Conservation (phyloP, 2,888 invertebrate species). For the Beris chalybata region DNA sequence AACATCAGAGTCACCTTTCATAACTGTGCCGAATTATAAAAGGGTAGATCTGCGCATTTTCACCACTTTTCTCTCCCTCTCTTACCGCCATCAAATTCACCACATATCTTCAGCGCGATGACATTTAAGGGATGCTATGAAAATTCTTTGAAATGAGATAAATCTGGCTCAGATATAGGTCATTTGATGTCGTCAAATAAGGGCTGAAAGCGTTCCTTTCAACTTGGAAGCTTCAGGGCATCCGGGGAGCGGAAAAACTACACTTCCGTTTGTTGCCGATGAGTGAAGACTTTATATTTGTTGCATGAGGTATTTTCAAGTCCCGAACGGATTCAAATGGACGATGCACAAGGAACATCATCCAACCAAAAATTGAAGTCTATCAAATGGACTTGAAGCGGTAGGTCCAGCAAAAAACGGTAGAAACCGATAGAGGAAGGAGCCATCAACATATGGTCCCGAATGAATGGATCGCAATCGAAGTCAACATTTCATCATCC, state of each 20-base stretch:
- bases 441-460: background rate
- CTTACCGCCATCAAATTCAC: too few relatives aligned
- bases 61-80: background rate
- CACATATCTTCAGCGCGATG: too few relatives aligned
- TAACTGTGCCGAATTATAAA: too few relatives aligned
- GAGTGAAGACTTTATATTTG: too few relatives aligned
- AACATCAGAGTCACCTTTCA: slow-evolving; percentile 4
- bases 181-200: slow-evolving; percentile 37
- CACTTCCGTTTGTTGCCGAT: slow-evolving; percentile 13
- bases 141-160: slow-evolving; percentile 30
- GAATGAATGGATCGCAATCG: background rate
- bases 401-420: background rate
- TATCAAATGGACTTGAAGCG: background rate
- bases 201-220: slow-evolving; percentile 30
- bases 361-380: too few relatives aligned
- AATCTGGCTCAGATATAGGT: slow-evolving; percentile 39
- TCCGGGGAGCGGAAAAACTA: slow-evolving; percentile 3
- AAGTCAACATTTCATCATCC: slow-evolving; percentile 8
- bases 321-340: too few relatives aligned
- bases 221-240: background rate
- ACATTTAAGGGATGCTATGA: slow-evolving; percentile 9
- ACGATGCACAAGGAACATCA: too few relatives aligned
- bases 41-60: slow-evolving; percentile 9
- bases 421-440: background rate
- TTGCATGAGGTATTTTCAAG: too few relatives aligned